Conservation (phyloP, 2,797 vertebrate genomes). For the Manis crassicaudata region DNA sequence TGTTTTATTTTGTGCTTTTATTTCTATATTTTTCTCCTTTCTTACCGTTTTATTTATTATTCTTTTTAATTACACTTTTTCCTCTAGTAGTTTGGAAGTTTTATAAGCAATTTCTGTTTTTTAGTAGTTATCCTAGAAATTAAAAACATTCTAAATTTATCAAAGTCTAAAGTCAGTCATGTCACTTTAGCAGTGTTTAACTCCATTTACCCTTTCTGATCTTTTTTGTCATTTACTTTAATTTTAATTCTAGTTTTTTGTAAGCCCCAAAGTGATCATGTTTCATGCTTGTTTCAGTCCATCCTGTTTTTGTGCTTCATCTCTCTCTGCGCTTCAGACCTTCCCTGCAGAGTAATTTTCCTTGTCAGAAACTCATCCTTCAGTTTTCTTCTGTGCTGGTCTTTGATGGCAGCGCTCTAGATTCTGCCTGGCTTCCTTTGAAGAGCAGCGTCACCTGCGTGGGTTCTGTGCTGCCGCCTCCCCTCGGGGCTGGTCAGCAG, state of each 20-base stretch:
- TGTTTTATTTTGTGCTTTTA: not conserved
- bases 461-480: no score
- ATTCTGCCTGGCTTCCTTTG: not conserved
- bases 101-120: not conserved
- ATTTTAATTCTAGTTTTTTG: not conserved
- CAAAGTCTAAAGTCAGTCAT: not conserved
- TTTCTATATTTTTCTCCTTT: not conserved
- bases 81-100: not conserved
- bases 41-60: not conserved
- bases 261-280: not conserved
- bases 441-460: not conserved
- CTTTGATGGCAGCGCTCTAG: not conserved
- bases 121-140: not conserved
- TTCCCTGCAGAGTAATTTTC: not conserved
- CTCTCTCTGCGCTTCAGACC: not conserved
- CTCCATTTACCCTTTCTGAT: not conserved
- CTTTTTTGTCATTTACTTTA: not conserved
- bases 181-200: not conserved
- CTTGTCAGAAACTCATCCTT: not conserved
- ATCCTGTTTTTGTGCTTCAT: not conserved
- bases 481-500: no score
- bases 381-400: not conserved
- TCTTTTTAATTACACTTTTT: not conserved
- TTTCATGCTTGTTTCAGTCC: not conserved
- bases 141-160: not conserved